Base-by-base conservation (phyloP, 1,140 invertebrate genomes). In the Manduca sexta region DNA sequence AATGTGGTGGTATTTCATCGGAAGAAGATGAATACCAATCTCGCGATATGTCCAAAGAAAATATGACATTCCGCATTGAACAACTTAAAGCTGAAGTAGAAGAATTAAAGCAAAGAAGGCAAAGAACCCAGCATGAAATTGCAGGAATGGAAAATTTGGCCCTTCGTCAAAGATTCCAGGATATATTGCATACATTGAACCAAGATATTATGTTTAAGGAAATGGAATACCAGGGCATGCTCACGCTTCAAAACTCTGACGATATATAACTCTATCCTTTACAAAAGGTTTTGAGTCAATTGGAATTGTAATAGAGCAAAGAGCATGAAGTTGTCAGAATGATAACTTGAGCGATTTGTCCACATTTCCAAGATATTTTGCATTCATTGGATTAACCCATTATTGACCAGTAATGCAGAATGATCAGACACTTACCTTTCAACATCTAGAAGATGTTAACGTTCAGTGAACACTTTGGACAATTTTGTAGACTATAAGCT, bases 101-200 rank as follows among this genome's bases (percentile, higher is more conserved):
- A 14, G 92, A 93, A 46, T 76, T 97, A 11, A 91, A 91, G 60
- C 88, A 90, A 37, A 89, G 92, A 38, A 86, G 92, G 52, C 88
- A 91, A 34, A 91, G 93, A 59, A 95, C 95, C 65, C 93, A 96
- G 66, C 86, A 90, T 40, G 93, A 96, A 78, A 92, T 97, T 61
- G 90, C 92, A 4, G 93, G 91, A 29, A 95, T 97, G 69, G 95
- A 97, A 73, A 97, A 97, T 76, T 77, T 92, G 45, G 93, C 94
- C 16, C 72, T 97, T 0, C 89, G 92, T 37, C 92, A 95, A 74
- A 81, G 95, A 31, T 94, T 97, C 71, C 93, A 95, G 73, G 91
- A 93, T 52, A 92, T 92, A 40, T 80, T 96, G 0, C 92, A 95
- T 56, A 92, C 91, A 67, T 84, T 96, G 2, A 86, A 93, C 43